phyloP scores from a whole-genome alignment of 2,797 vertebrate genomes.

The Halcyon badia region DNA sequence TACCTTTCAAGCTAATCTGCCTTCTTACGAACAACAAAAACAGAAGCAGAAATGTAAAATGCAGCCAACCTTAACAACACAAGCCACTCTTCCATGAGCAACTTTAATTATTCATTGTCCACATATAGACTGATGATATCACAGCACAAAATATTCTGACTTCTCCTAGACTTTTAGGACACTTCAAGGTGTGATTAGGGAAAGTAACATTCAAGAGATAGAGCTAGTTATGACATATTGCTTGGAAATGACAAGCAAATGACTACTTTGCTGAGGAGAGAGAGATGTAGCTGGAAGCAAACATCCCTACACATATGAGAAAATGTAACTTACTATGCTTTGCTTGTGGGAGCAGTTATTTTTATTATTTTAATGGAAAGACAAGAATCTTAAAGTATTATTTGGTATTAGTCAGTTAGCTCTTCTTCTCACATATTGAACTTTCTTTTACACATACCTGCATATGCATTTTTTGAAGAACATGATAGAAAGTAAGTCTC shows the following conservation, averaged over 20 bases:
- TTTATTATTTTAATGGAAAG: constrained; percentile 26
- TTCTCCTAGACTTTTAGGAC: constrained; percentile 31
- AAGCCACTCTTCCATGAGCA: background rate
- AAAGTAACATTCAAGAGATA: constrained; percentile 9
- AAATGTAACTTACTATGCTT: constrained; percentile 15
- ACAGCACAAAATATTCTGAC: constrained; percentile 2
- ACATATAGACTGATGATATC: background rate
- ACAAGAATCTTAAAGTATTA: background rate
- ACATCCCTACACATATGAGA: background rate
- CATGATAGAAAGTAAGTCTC: background rate
- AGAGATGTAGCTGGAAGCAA: constrained; percentile 21
- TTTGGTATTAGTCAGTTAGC: background rate
- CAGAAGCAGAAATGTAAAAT: background rate
- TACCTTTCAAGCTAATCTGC: background rate
- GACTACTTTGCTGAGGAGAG: background rate
- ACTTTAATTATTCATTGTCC: constrained; percentile 11
- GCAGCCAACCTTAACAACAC: background rate
- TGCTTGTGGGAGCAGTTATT: background rate
- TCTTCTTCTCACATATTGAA: background rate
- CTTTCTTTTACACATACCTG: background rate
- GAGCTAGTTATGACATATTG: constrained; percentile 11
- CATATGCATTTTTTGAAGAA: background rate
- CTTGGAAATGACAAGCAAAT: constrained; percentile 53
- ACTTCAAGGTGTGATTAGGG: constrained; percentile 30
- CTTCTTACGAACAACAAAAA: background rate